phyloP scores from a whole-genome alignment of 2,888 invertebrate species.

The Rugalucina vietnamica region DNA sequence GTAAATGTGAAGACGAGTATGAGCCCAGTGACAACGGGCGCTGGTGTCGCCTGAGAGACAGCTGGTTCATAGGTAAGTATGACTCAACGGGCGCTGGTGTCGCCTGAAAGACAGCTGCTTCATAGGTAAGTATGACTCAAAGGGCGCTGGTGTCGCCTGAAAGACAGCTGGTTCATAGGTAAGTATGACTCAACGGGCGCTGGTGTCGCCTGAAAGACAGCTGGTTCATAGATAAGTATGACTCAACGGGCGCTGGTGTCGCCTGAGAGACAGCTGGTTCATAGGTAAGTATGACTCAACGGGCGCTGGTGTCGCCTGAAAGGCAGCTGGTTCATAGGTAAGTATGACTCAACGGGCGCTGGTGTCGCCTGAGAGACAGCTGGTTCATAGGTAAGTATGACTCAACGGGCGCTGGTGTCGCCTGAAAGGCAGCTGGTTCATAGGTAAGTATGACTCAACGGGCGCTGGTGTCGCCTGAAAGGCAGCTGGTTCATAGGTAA shows the following conservation, averaged over 20 bases:
- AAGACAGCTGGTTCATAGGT: too few relatives aligned
- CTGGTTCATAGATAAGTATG: constrained; percentile 53
- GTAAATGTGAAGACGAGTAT: constrained; percentile 59
- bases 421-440: constrained; percentile 57
- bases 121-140: not conserved
- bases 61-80: constrained; percentile 54
- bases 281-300: too few relatives aligned
- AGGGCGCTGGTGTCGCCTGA: too few relatives aligned
- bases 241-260: too few relatives aligned
- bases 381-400: too few relatives aligned
- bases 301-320: too few relatives aligned
- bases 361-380: too few relatives aligned
- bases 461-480: too few relatives aligned
- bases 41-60: constrained; percentile 58
- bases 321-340: too few relatives aligned
- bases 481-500: too few relatives aligned
- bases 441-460: constrained; percentile 26
- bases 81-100: not conserved
- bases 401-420: constrained; percentile 61
- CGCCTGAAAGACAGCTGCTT: not conserved
- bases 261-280: too few relatives aligned
- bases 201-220: constrained; percentile 59
- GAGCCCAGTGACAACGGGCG: constrained; percentile 52
- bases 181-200: constrained; percentile 46
- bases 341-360: too few relatives aligned